Evolutionary conservation across 2,888 invertebrate genomes (phyloP), one percentile per base, ranked within the genome.

Genomic region (Amblyjoppa proteus): DNA sequence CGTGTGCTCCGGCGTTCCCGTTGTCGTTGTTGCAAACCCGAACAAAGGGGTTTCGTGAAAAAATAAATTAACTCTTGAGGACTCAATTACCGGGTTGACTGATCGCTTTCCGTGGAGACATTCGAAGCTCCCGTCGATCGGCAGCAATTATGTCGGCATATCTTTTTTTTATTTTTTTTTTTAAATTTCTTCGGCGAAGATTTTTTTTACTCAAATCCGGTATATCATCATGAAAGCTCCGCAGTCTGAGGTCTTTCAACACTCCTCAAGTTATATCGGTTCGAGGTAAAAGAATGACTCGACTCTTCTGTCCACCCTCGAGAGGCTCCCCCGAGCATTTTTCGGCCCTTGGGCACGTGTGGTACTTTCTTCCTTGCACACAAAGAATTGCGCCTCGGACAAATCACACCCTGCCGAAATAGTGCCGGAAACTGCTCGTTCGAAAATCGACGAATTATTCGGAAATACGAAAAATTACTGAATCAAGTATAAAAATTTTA

Each of bases 1-100:
- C 85, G 83, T 84, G 75, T 79, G 81, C 58, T 79, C 75, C 45
- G 64, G 9, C 82, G 82, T 71, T 81, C 75, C 34, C 81, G 58
- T 61, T 16, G 51, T 81, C 79, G 81, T 85, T 79, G 84, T 86
- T 81, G 82, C 82, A 82, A 71, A 56, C 64, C 61, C 58, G 45
- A 61, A 56, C 70, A 69, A n/a, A 49, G 20, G 38, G 53, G 25
- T 76, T 74, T 83, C 78, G 74, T 51, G 20, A 58, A 34, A 41
- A 69, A 74, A 41, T 16, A 73, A 25, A 38, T 56, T 38, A 34
- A 71, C 11, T 49, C 66, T 74, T 56, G 31, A 20, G 41, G 45
- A 9, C 13, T 49, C 31, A 70, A 58, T 56, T 73, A 58, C 16
- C 25, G 20, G 28, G 41, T 31, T 4, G 56, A 34, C 31, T 2